These are phyloP conservation scores for Sphenodon punctatus DNA, from an alignment of 2,797 vertebrate species.

Conservation along the genomic window DNA sequence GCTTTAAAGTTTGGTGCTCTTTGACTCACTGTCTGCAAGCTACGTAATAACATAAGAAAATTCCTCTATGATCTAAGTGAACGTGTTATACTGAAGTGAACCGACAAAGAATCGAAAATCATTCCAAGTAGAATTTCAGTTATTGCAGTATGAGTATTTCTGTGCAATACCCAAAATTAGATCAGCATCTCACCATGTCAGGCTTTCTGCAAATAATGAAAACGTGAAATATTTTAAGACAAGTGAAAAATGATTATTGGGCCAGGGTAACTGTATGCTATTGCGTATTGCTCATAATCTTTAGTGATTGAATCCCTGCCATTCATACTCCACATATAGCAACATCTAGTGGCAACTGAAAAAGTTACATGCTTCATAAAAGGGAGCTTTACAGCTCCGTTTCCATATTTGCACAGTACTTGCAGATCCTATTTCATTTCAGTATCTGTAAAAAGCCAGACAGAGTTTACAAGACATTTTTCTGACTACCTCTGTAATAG, in stretches of 20 bases:
- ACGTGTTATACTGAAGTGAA: constrained; percentile 5
- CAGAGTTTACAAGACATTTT: background rate
- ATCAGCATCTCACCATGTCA: background rate
- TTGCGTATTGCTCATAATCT: background rate
- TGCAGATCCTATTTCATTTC: constrained; percentile 6
- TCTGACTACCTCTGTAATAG: background rate
- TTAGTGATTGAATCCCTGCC: background rate
- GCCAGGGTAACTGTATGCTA: background rate
- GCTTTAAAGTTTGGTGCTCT: background rate
- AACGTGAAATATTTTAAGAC: constrained; percentile 16
- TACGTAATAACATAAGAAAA: background rate
- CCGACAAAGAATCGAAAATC: constrained; percentile 22
- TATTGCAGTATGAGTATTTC: background rate
- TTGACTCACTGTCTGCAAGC: background rate
- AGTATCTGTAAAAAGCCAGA: background rate
- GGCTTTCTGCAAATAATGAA: background rate
- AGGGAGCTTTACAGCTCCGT: background rate
- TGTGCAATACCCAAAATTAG: constrained; percentile 12
- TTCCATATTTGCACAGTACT: background rate
- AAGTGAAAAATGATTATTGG: background rate
- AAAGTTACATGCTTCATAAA: background rate
- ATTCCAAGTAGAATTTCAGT: constrained; percentile 15
- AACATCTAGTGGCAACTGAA: constrained; percentile 7
- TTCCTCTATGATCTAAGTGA: background rate
- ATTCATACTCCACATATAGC: background rate